phyloP scores from a whole-genome alignment of 2,113 vertebrate genomes.

The Hemicordylus capensis region DNA sequence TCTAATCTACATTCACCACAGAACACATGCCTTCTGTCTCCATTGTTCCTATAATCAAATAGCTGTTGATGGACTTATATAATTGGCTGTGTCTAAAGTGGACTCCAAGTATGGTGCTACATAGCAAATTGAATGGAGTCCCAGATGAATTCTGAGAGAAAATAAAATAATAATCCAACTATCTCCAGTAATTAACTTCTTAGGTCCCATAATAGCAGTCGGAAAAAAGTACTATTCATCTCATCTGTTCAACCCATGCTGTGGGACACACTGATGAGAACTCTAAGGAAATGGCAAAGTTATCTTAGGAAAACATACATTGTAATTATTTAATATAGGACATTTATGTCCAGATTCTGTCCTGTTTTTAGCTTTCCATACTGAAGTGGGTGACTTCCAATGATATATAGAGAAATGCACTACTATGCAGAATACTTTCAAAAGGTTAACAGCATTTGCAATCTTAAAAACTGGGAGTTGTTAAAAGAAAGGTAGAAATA shows the following conservation, averaged over 20 bases:
- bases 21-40: constrained; percentile 72
- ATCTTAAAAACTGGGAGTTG: no score
- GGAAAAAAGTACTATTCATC: constrained; percentile 49
- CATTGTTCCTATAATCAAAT: constrained; percentile 77
- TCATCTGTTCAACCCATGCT: constrained; percentile 53
- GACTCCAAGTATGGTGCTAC: constrained; percentile 63
- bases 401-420: neutral
- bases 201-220: constrained; percentile 55
- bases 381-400: neutral
- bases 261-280: constrained; percentile 21
- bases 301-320: neutral
- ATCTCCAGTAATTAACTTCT: constrained; percentile 78
- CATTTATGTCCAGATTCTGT: neutral
- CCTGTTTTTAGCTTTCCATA: no score
- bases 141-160: constrained; percentile 74
- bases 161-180: constrained; percentile 69
- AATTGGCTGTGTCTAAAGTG: constrained; percentile 74
- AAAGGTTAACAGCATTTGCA: no score
- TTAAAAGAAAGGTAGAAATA: no score
- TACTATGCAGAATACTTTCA: no score
- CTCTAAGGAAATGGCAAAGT: neutral
- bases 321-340: neutral
- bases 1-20: constrained; percentile 81
- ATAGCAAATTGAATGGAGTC: constrained; percentile 68
- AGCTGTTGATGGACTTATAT: constrained; percentile 76